Evolutionary conservation across 2,888 invertebrate species (phyloP).

Genomic region (Ischnura elegans): DNA sequence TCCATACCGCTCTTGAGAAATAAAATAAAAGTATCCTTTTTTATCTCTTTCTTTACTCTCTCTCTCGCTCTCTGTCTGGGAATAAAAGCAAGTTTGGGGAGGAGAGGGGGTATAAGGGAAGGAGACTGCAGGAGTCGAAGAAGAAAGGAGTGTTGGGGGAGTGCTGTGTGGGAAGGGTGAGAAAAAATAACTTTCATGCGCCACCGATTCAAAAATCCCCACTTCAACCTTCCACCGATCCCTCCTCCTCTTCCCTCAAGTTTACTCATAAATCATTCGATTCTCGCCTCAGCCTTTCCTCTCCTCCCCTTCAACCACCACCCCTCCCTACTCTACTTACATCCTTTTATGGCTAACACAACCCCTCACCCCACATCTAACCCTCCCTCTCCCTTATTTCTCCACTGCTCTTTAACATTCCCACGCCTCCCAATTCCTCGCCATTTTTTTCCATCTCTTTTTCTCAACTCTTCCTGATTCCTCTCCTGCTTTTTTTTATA

Average conservation of each 20-base stretch:
- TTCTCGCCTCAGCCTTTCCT: neutral
- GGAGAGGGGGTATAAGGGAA: too few species aligned
- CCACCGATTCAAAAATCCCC: conserved; percentile 38
- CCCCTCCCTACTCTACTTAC: neutral
- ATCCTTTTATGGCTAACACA: too few species aligned
- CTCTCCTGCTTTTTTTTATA: neutral
- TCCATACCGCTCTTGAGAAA: conserved; percentile 11
- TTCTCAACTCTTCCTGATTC: neutral
- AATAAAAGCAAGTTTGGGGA: neutral
- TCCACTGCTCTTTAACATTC: neutral
- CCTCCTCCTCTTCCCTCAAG: conserved; percentile 1
- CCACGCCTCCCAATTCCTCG: neutral
- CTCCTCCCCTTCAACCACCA: neutral
- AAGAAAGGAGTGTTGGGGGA: neutral
- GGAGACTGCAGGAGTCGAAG: neutral
- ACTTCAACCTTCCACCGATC: neutral
- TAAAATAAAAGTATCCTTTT: conserved; percentile 3
- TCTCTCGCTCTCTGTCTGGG: neutral
- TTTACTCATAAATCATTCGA: conserved; percentile 35
- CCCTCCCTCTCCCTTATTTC: neutral
- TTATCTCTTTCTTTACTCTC: too few species aligned
- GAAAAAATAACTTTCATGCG: neutral
- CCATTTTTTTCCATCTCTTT: neutral
- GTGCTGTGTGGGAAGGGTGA: neutral
- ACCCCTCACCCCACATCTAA: too few species aligned